Evolutionary conservation across 2,113 vertebrate genomes (phyloP).

Genomic region (Notothenia rossii): DNA sequence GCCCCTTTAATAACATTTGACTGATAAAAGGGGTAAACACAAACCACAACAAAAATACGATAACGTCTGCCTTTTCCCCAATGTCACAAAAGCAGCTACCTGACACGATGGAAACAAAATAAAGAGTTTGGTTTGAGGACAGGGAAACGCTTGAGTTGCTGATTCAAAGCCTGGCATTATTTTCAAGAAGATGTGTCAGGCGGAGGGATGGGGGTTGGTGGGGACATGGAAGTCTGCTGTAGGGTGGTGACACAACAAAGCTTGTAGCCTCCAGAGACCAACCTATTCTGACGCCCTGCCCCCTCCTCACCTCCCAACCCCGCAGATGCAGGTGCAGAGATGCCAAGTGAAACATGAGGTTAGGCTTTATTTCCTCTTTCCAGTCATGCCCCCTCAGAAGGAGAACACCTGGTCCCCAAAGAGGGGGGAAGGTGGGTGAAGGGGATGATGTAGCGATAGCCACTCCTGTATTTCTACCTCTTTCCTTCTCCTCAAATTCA

Average conservation of each 20-base stretch:
- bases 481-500: slow-evolving; percentile 38
- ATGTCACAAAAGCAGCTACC: slow-evolving; percentile 36
- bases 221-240: slow-evolving; percentile 62
- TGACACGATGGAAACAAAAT: slow-evolving; percentile 34
- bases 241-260: slow-evolving; percentile 69
- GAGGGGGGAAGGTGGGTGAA: slow-evolving; percentile 21
- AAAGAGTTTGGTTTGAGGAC: slow-evolving; percentile 20
- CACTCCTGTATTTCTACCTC: slow-evolving; percentile 36
- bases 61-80: slow-evolving; percentile 2
- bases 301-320: slow-evolving; percentile 64
- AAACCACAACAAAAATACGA: not conserved
- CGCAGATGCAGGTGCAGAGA: slow-evolving; percentile 79
- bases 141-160: slow-evolving; percentile 59
- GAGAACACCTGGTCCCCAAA: slow-evolving; percentile 72
- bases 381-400: slow-evolving; percentile 62
- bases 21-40: slow-evolving; percentile 10
- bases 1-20: slow-evolving; percentile 14
- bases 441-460: slow-evolving; percentile 28
- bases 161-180: slow-evolving; percentile 73
- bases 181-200: slow-evolving; percentile 66
- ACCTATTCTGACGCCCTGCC: slow-evolving; percentile 70
- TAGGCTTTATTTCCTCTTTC: slow-evolving; percentile 33
- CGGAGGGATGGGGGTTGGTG: slow-evolving; percentile 38
- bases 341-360: slow-evolving; percentile 79
- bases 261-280: slow-evolving; percentile 67